Conservation (phyloP, 1,140 invertebrate species). For the Cheumatopsyche charites region DNA sequence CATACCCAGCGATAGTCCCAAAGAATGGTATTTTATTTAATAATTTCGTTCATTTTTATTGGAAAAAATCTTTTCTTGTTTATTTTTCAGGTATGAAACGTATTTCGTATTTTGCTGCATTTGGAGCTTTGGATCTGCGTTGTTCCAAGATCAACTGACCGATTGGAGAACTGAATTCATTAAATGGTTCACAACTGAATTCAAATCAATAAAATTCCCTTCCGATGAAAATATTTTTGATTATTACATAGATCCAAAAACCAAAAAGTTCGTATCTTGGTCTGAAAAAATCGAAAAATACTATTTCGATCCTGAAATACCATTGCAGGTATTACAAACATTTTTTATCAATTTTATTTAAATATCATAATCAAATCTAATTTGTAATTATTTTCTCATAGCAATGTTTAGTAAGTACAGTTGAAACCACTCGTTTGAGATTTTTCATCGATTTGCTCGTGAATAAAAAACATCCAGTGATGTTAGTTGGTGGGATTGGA, state of each 20-base stretch:
- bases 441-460: slow-evolving; percentile 91
- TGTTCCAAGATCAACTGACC: slow-evolving; percentile 86
- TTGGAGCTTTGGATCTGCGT: slow-evolving; percentile 92
- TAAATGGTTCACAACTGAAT: slow-evolving; percentile 85
- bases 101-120: slow-evolving; percentile 92
- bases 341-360: not conserved
- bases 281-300: slow-evolving; percentile 76
- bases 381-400: slow-evolving; percentile 53
- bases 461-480: slow-evolving; percentile 79
- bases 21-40: slow-evolving; percentile 71
- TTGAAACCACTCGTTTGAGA: slow-evolving; percentile 86
- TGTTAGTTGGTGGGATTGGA: slow-evolving; percentile 89
- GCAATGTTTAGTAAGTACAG: slow-evolving; percentile 83
- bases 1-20: slow-evolving; percentile 83
- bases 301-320: slow-evolving; percentile 84
- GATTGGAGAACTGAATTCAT: slow-evolving; percentile 94
- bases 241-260: slow-evolving; percentile 86
- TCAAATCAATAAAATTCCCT: slow-evolving; percentile 91
- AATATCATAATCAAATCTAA: not conserved
- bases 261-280: slow-evolving; percentile 87
- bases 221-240: slow-evolving; percentile 82
- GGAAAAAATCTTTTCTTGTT: not conserved
- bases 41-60: not conserved
- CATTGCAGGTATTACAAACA: slow-evolving; percentile 74
- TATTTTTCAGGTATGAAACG: slow-evolving; percentile 74